Conservation (phyloP, 2,888 invertebrate genomes). For the Cactoblastis cactorum region DNA sequence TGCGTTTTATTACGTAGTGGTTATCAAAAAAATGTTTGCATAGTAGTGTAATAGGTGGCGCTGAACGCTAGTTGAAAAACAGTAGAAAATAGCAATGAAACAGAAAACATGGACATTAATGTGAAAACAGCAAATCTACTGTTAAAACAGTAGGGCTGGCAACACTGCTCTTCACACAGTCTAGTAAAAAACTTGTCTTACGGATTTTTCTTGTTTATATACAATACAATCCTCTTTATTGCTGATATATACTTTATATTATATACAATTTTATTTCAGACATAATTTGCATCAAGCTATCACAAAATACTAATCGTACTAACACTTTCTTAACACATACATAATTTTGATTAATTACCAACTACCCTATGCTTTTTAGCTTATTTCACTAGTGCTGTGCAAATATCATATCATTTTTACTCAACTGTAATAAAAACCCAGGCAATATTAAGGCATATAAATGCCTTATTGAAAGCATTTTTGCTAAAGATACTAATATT, state of each 20-base stretch:
- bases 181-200: not conserved
- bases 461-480: too few species aligned
- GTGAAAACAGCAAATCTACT: too few species aligned
- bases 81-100: too few species aligned
- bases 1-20: too few species aligned
- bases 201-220: not conserved
- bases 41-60: too few species aligned
- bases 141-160: too few species aligned
- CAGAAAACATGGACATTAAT: too few species aligned
- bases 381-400: constrained; percentile 44
- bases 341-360: constrained; percentile 18
- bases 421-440: too few species aligned
- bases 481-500: too few species aligned
- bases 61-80: too few species aligned
- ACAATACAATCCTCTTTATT: constrained; percentile 2
- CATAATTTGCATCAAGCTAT: not conserved
- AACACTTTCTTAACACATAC: constrained; percentile 15
- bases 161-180: not conserved
- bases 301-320: not conserved
- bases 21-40: too few species aligned
- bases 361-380: constrained; percentile 53
- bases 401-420: constrained; percentile 28
- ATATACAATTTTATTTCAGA: not conserved
- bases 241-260: not conserved
- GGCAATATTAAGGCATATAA: too few species aligned